Conservation (phyloP, 2,888 invertebrate genomes). For the Pseudococcus jackbeardsleyi region DNA sequence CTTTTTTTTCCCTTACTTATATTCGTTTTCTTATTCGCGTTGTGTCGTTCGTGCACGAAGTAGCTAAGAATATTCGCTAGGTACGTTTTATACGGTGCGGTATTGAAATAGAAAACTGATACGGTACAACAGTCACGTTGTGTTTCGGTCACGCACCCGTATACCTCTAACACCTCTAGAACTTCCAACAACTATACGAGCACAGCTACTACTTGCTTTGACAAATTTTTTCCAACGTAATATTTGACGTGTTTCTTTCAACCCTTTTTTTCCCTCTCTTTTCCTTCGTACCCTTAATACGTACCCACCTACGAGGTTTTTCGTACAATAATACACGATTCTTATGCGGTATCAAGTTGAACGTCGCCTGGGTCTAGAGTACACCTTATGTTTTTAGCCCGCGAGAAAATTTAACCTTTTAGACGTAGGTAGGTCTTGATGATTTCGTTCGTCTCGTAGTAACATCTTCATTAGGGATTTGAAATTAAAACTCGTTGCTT, state of each 20-base stretch:
- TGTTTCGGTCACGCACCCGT: constrained; percentile 19
- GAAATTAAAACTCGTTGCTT: not conserved
- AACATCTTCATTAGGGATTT: constrained; percentile 14
- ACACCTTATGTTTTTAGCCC: too few relatives aligned
- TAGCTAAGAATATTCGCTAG: not conserved
- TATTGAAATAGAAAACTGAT: constrained; percentile 32
- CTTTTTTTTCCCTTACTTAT: too few relatives aligned
- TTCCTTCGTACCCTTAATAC: too few relatives aligned
- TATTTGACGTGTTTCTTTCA: constrained; percentile 1
- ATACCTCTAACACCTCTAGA: constrained; percentile 2
- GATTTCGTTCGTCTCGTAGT: not conserved
- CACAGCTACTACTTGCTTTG: not conserved
- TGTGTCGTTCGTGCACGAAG: not conserved
- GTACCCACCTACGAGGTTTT: not conserved
- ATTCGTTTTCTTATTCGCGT: not conserved
- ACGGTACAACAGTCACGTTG: constrained; percentile 19
- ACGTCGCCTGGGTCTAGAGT: too few relatives aligned
- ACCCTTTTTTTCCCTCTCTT: not conserved
- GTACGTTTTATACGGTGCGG: not conserved
- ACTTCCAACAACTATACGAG: not conserved
- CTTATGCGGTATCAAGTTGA: not conserved
- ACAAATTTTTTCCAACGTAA: constrained; percentile 4
- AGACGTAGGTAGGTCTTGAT: not conserved
- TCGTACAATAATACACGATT: not conserved
- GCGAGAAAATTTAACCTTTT: too few relatives aligned